These are phyloP conservation scores for human DNA, from an alignment of 2,113 vertebrate species.

Conservation along the genomic window GRCh38 chr1:62823501-62824000, in stretches of 20 bases:
- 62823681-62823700: background rate
- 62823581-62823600: background rate
- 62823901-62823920: background rate
- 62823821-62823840: background rate
- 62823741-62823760: background rate
- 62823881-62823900: background rate
- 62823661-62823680: background rate
- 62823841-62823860: constrained; percentile 5
- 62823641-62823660: background rate
- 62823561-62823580: background rate
- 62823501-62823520: constrained; percentile 8
- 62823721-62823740: background rate
- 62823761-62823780: background rate
- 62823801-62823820: background rate
- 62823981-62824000: background rate
- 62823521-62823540: background rate
- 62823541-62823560: background rate
- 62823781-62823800: background rate
- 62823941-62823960: constrained; percentile 6
- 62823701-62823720: background rate
- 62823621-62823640: background rate
- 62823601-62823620: background rate
- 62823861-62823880: background rate
- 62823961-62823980: background rate
- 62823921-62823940: background rate